Evolutionary conservation across 2,888 invertebrate genomes (phyloP).

Genomic region (Lasioglossum figueresi): DNA sequence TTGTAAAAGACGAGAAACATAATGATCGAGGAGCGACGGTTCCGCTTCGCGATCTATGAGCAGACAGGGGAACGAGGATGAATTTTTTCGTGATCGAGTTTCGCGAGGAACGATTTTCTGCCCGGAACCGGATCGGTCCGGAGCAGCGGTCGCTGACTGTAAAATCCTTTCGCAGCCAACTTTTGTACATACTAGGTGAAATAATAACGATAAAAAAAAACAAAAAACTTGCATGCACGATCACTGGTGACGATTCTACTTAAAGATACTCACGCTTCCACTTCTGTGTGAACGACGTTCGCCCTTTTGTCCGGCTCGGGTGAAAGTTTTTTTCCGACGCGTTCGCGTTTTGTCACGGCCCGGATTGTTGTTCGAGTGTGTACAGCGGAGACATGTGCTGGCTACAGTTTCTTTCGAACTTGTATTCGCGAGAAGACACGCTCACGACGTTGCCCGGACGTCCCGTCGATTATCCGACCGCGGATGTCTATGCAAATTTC

Average conservation of each 20-base stretch:
- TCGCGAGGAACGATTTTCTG: constrained; percentile 14
- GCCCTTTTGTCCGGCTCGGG: background rate
- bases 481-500: background rate
- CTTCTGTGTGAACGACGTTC: constrained; percentile 45
- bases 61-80: background rate
- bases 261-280: constrained; percentile 68
- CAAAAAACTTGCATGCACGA: constrained; percentile 45
- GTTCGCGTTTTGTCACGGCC: constrained; percentile 21
- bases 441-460: background rate
- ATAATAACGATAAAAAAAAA: constrained; percentile 50
- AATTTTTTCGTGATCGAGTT: constrained; percentile 18
- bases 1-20: constrained; percentile 33
- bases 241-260: constrained; percentile 53
- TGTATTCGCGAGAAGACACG: background rate
- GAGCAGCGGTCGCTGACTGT: constrained; percentile 28
- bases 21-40: constrained; percentile 14
- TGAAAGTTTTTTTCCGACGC: constrained; percentile 17
- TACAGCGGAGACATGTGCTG: background rate
- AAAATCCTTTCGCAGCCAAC: constrained; percentile 51
- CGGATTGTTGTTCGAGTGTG: constrained; percentile 9
- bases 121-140: background rate
- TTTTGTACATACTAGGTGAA: constrained; percentile 68
- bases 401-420: constrained; percentile 34
- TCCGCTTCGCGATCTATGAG: constrained; percentile 10
- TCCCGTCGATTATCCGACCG: constrained; percentile 35